These are phyloP conservation scores for Diaprepes abbreviatus DNA, from an alignment of 2,888 invertebrate species.

Conservation along the genomic window DNA sequence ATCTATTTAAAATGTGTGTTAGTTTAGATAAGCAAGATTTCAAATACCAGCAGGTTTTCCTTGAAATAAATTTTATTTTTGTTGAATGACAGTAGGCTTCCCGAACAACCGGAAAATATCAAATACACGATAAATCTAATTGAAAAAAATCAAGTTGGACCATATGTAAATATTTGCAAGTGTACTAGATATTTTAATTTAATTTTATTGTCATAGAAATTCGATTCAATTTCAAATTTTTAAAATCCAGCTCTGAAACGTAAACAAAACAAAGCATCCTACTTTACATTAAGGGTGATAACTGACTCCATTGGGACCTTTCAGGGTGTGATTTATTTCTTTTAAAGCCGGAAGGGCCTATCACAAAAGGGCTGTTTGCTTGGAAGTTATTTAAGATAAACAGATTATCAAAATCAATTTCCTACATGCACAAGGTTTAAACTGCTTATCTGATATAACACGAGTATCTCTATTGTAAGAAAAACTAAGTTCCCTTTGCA, in stretches of 20 bases:
- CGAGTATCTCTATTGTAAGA: constrained; percentile 6
- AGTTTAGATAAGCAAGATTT: no score
- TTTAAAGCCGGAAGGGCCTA: constrained; percentile 26
- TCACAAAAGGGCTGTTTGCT: constrained; percentile 41
- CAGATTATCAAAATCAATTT: constrained; percentile 47
- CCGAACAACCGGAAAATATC: no score
- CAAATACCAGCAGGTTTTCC: no score
- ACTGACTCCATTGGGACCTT: constrained; percentile 26
- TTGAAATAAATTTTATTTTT: no score
- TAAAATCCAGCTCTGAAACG: constrained; percentile 20
- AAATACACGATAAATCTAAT: no score
- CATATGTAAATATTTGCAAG: no score
- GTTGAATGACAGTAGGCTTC: no score
- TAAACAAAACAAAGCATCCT: constrained; percentile 31
- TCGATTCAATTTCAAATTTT: background rate
- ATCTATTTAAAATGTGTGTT: no score
- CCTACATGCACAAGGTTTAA: constrained; percentile 29
- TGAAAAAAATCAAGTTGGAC: no score
- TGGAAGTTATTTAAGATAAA: constrained; percentile 46
- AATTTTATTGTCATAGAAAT: no score
- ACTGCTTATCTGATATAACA: constrained; percentile 29
- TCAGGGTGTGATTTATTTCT: constrained; percentile 43
- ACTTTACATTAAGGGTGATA: constrained; percentile 37
- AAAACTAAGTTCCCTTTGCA: background rate
- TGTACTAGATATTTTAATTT: no score